Evolutionary conservation across 2,113 vertebrate genomes (phyloP), one percentile per base, ranked within the genome.

Genomic region (Oreochromis aureus): DNA sequence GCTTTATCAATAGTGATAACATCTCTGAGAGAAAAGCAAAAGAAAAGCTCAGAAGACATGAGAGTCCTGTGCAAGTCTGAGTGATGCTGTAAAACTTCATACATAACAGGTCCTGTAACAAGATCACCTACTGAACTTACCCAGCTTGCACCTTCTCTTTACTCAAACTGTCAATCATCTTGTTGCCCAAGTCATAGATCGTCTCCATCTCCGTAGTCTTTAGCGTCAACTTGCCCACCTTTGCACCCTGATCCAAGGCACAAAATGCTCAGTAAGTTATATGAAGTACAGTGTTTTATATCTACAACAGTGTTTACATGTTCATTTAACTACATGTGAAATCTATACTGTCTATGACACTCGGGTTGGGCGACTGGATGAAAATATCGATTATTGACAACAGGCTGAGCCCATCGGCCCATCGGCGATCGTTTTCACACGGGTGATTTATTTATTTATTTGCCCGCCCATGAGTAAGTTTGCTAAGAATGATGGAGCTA

Each of bases 201-300:
- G 98, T 99, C 91, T 99, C 98, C 98, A 99, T 99, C 89, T 99
- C 98, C 0, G 98, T 98, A 0, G 98, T 99, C 93, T 99, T 99
- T 39, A 99, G 92, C 0, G 98, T 99, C 91, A 99, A 91, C 91
- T 99, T 99, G 19, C 98, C 98, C 69, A 98, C 98, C 55, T 99
- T 99, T 22, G 97, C 96, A 7, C 98, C 98, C 98, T 98, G 87
- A 56, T n/a, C 18, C 9, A 80, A 46, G 10, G n/a, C 2, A 82
- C 48, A 53, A 0, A 2, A 4, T 12, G 13, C 63, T 56, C 5
- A 80, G 10, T 55, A 34, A 34, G 82, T 39, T 27, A 73, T 27
- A 73, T 27, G 0, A 46, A 69, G n/a, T 24, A 27, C 27, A 32
- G 30, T 32, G 30, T 32, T 32, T 32, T 54, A 13, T n/a, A 1